Evolutionary conservation across 1,140 invertebrate genomes (phyloP), one percentile per base, ranked within the genome.

Genomic region (Protaetia brevitarsis): DNA sequence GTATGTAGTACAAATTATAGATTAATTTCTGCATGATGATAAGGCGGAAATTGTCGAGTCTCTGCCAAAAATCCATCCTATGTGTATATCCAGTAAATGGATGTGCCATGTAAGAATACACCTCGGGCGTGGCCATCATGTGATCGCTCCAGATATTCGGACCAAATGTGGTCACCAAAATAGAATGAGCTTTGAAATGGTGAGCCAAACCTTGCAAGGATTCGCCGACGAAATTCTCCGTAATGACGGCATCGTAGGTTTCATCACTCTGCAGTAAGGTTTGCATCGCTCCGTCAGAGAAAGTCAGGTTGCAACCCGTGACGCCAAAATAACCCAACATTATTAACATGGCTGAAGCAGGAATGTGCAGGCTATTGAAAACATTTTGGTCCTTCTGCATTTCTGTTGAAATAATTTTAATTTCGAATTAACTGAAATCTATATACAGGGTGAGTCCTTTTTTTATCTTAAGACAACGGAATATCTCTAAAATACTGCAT

Each of bases 181-280:
- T 83, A 0, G 86, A 80, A 0, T 87, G 88, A 2, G 82, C 83
- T 57, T 84, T 77, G 21, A 89, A 81, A 70, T 87, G 82, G 64
- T 86, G 78, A 31, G 84, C 82, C n/a, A 90, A 75, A 4, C 82
- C 85, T 61, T 88, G 76, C 67, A 84, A 83, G 71, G 87, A 89
- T 65, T 90, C 86, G 57, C 82, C 84, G 34, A 88, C 87, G 69
- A 89, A 89, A 61, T 82, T 80, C 73, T 90, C 88, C 4, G 85
- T 78, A 0, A 91, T 73, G 5, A 88, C 80, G 0, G 89, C 72
- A 73, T 91, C 88, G 64, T 84, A 90, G 58, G 82, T 83, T 27
- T 81, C 60, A 29, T 71, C 63, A 5, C 64, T 65, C 26, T 65
- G 31, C 4, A 73, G 27, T 3, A 73, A 37, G 2, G 66, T 61